Conservation (phyloP, 2,797 vertebrate species). For the Liparis tanakae region DNA sequence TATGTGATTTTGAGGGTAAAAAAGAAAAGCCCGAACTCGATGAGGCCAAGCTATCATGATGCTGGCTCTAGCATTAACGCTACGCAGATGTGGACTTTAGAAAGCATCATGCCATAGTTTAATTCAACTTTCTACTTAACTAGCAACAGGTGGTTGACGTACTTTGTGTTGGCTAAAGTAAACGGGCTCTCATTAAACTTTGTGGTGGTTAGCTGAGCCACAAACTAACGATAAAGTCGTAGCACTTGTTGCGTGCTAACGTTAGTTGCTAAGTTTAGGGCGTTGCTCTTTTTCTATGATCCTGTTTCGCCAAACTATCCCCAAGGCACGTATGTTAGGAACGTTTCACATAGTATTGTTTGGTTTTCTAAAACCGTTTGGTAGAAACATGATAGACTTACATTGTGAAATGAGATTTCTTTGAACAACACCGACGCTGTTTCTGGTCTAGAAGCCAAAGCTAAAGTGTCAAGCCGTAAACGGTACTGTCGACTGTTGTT, state of each 20-base stretch:
- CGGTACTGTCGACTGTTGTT: slow-evolving; percentile 38
- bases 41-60: slow-evolving; percentile 12
- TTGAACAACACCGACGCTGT: slow-evolving; percentile 23
- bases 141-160: fast-evolving
- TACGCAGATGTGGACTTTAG: neutral
- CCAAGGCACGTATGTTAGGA: neutral
- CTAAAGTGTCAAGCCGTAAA: slow-evolving; percentile 62
- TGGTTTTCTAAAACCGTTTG: neutral
- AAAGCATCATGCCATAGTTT: fast-evolving
- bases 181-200: neutral
- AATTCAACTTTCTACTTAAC: neutral
- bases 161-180: neutral
- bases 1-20: neutral
- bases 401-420: slow-evolving; percentile 60
- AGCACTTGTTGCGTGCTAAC: slow-evolving; percentile 77
- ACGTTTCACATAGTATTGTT: neutral
- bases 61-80: neutral
- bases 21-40: neutral
- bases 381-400: slow-evolving; percentile 56
- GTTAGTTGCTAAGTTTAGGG: slow-evolving; percentile 74
- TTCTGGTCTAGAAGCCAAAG: slow-evolving; percentile 33
- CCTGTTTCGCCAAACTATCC: slow-evolving; percentile 10
- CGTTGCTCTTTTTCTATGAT: slow-evolving; percentile 62
- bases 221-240: slow-evolving; percentile 9
- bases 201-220: slow-evolving; percentile 25